Base-by-base conservation (phyloP, 2,113 vertebrate species). In the Trogon melanurus region DNA sequence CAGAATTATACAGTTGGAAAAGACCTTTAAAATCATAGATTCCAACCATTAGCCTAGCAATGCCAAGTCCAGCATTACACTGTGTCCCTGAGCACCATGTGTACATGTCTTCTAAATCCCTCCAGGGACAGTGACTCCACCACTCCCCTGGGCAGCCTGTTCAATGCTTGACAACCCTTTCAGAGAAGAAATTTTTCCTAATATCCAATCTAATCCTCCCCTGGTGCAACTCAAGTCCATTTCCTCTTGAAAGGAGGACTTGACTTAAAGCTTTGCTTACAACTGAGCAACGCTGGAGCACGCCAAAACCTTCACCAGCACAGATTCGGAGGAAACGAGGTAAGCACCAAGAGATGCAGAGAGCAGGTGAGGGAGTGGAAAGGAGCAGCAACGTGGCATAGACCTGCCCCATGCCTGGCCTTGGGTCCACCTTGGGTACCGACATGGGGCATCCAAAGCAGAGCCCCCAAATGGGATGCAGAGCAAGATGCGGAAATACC, bases 401-500 rank as follows among this genome's bases (percentile, higher is more conserved):
- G 36, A 78, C 20, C 41, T 48, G 62, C 41, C 30, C 56, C 18
- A 17, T n/a, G 45, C 36, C 54, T 10, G 41, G 48, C 66, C 2
- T 0, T 4, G 57, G 41, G 65, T 65, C 50, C 54, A 36, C 0
- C 36, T 36, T 36, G 41, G 41, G 0, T 9, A 18, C 48, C 0
- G 0, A 26, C 73, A 70, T 1, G 5, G 66, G 62, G 62, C 38
- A 79, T 41, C 50, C 89, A 88, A 56, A 78, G 30, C 57, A 85
- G 41, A 85, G 57, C n/a, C 57, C 91, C 71, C 50, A 83, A 48
- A 79, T n/a, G 13, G 30, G 30, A 57, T 41, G 61, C 34, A 48
- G 48, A 4, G 20, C 62, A 76, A 58, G 67, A 70, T 38, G 67
- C 62, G 11, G 21, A 79, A 64, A 32, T 41, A 45, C 3, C 54